Conservation (phyloP, 2,113 vertebrate species). For the Perca schrenkii region DNA sequence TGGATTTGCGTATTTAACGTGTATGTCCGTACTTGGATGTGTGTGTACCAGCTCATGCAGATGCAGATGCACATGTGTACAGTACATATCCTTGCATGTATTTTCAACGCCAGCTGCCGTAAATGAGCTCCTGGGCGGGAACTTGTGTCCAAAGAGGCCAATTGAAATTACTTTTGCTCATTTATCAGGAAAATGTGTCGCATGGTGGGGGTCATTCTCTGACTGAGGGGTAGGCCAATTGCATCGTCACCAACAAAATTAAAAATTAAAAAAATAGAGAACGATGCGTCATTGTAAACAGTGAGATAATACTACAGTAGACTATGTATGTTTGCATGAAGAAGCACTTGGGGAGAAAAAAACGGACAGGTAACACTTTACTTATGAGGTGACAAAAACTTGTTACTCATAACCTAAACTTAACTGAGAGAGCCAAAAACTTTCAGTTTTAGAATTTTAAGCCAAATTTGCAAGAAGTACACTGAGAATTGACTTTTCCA, state of each 20-base stretch:
- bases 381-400: not conserved
- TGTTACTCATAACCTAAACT: not conserved
- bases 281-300: not conserved
- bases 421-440: not conserved
- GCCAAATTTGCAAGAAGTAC: not conserved
- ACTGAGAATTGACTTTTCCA: not conserved
- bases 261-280: constrained; percentile 16
- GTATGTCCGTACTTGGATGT: not conserved
- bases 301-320: not conserved
- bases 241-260: constrained; percentile 14
- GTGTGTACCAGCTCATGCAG: not conserved
- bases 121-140: constrained; percentile 26
- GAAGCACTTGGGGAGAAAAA: not conserved
- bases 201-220: constrained; percentile 33
- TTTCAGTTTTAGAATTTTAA: not conserved
- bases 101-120: constrained; percentile 8
- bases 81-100: not conserved
- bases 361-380: not conserved
- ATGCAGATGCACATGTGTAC: not conserved
- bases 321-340: not conserved
- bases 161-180: constrained; percentile 64
- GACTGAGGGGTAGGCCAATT: constrained; percentile 28
- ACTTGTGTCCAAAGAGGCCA: constrained; percentile 52
- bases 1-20: not conserved
- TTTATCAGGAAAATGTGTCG: constrained; percentile 67